Base-by-base conservation (phyloP, 1,140 invertebrate species). In the Bradysia coprophila region DNA sequence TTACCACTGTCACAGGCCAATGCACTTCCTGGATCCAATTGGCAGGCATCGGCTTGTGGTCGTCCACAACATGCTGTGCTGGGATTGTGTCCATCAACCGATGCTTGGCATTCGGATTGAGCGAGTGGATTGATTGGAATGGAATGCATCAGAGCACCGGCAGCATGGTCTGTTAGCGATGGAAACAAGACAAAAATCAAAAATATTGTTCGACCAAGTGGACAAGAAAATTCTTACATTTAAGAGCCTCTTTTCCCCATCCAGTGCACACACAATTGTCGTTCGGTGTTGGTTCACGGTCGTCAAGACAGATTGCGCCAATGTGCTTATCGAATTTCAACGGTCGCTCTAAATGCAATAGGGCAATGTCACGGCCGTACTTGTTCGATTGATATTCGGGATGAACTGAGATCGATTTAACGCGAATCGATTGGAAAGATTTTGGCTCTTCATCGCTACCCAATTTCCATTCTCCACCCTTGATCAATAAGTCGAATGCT, bases 391-490 rank as follows among this genome's bases (percentile, higher is more conserved):
- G 64, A 57, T 79, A 90, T 2, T 65, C 59, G 1, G 84, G 83
- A 62, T 90, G 84, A 5, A 70, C 50, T 1, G 76, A 65, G 36
- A 87, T 78, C 1, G 68, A 65, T 4, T 70, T 67, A 1, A 84
- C 80, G 21, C 75, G 70, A 0, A 76, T 65, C 18, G 81, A 75
- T 54, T 87, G 78, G 65, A 82, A 81, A 1, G 81, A 76, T 16
- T 81, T 58, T 1, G 81, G 81, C 53, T 86, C 82, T 40, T 81
- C 77, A 42, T 80, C 75, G 44, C 78, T 74, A 23, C 78, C 77
- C n/a, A 86, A 64, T 56, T 84, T 81, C 80, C 81, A 88, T 74
- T 84, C 82, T 8, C 85, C 85, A 2, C 78, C 75, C 54, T 86
- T 85, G 38, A 88, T 71, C 0, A 78, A 69, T 1, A 89, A 59